Base-by-base conservation (phyloP, 1,140 invertebrate species). In the Dinoponera quadriceps region DNA sequence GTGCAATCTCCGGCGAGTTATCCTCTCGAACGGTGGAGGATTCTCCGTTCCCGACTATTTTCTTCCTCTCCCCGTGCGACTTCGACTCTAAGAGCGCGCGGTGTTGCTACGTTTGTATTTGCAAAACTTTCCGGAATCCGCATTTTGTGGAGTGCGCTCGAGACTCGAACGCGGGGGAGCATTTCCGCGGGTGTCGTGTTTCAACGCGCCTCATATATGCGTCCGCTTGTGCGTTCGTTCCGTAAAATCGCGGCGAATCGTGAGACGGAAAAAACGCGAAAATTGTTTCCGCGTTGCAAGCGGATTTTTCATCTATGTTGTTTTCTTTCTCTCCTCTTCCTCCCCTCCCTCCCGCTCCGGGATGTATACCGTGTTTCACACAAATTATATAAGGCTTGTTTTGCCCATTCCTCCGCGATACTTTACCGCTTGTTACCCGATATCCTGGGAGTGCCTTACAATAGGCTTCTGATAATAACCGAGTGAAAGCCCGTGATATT, bases 401-500 rank as follows among this genome's bases (percentile, higher is more conserved):
- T 77, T 62, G 27, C 54, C 57, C 77, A 68, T 51, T n/a, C 60
- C 48, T 29, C 29, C 55, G 27, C 20, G 68, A 86, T 73, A 75
- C 59, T 83, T 83, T 66, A 44, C 49, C 57, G n/a, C 33, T 44
- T 38, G 86, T 69, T 69, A 87, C 74, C 73, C 49, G 74, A 87
- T 74, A 84, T 57, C 25, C 38, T 83, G 59, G 48, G 71, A 83
- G 60, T 33, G 54, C 49, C 27, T 65, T 27, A 78, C 44, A 69
- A 60, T 80, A 18, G 14, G 38, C 2, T 62, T 49, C 69, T 87
- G 75, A 73, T 80, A 81, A 86, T 54, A 85, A 63, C 68, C 57
- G 44, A 68, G 82, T 84, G 85, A 87, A 87, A 87, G 86, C 55
- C 20, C 29, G 13, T 22, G 74, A 84, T 87, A 87, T 86, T 86